Evolutionary conservation across 1,140 invertebrate species (phyloP), one percentile per base, ranked within the genome.

Genomic region (Drosophila nebulosa): DNA sequence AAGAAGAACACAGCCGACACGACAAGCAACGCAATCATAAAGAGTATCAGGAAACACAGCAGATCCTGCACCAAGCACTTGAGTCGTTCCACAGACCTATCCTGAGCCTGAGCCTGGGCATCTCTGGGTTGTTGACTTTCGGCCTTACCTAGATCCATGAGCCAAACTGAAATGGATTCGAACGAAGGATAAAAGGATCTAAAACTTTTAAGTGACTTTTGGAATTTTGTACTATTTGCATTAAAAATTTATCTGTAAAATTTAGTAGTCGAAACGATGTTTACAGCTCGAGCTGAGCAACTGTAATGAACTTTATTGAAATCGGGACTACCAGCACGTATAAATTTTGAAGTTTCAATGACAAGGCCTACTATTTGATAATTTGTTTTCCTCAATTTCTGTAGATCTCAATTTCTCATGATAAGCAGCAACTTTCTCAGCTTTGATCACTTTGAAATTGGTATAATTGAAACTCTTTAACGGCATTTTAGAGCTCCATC

Each of bases 381-480:
- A 27, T 6, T 24, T 56, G 3, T 3, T 0, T 32, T 32, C 10
- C 3, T 32, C 9, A 3, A 30, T 2, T 39, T 51, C 51, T 14
- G 9, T 32, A 14, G 30, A 10, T 26, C 36, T 30, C 6, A 21
- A 32, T 64, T 76, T 68, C 62, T 59, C 60, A 62, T 63, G 73
- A 67, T 62, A 36, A 53, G 56, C 64, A 35, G 16, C 39, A 77
- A 77, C 74, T 80, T 80, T 79, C 78, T 52, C 78, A 67, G 69
- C 73, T 35, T 55, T 60, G 12, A 46, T 35, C 30, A 64, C 39
- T 46, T 46, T 10, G 60, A 30, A 86, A 86, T 86, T 88, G 74
- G 56, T 88, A 75, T 86, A 86, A 86, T 86, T 88, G 83, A 86
- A 83, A 78, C 78, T 50, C 78, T 88, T 86, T 86, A 86, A 88